Evolutionary conservation across 2,797 vertebrate species (phyloP).

Genomic region (Oryzias dopingdopingensis): DNA sequence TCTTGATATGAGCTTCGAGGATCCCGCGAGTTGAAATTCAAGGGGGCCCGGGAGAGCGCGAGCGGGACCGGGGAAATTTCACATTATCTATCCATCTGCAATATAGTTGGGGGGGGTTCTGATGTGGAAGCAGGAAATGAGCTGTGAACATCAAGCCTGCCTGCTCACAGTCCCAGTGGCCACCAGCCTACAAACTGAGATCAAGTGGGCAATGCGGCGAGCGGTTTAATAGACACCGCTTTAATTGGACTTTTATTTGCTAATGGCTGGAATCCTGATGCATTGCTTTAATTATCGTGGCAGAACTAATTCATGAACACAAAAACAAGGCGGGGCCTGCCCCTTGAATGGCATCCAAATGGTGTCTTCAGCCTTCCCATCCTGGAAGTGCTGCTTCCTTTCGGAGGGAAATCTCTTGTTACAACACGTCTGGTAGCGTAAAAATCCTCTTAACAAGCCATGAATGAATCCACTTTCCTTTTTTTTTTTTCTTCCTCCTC

Average conservation of each 20-base stretch:
- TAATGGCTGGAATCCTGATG: conserved; percentile 68
- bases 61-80: conserved; percentile 56
- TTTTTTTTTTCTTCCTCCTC: conserved; percentile 8
- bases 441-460: conserved; percentile 36
- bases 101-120: conserved; percentile 37
- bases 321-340: conserved; percentile 39
- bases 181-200: conserved; percentile 63
- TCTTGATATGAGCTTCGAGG: conserved; percentile 53
- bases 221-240: conserved; percentile 61
- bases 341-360: conserved; percentile 30
- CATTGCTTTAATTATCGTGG: conserved; percentile 70
- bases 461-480: conserved; percentile 40
- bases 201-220: conserved; percentile 58
- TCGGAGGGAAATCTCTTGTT: conserved; percentile 44
- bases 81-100: conserved; percentile 68
- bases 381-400: conserved; percentile 34
- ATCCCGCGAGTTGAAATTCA: conserved; percentile 47
- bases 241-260: conserved; percentile 74
- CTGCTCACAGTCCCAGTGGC: conserved; percentile 59
- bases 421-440: conserved; percentile 40
- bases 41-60: conserved; percentile 44
- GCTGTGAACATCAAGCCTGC: conserved; percentile 59
- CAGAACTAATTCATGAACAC: conserved; percentile 61
- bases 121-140: conserved; percentile 70
- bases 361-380: conserved; percentile 24